Evolutionary conservation across 2,113 vertebrate genomes (phyloP).

Genomic region (human): DNA sequence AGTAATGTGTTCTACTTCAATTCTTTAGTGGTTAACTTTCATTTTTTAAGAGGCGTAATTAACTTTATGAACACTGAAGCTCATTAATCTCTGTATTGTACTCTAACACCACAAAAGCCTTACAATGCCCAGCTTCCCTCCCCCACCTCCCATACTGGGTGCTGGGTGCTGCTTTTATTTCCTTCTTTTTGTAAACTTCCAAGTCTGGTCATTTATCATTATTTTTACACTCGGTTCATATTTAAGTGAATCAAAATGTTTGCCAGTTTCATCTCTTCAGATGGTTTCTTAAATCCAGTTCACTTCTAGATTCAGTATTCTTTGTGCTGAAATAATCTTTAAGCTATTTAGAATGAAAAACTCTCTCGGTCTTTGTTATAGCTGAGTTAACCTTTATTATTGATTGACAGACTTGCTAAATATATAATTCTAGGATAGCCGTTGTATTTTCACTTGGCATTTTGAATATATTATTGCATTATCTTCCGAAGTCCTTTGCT

Average conservation of each 20-base stretch:
- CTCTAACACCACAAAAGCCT: not conserved
- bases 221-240: constrained; percentile 14
- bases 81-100: not conserved
- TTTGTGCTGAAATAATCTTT: constrained; percentile 1
- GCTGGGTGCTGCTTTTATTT: not conserved
- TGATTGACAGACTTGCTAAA: constrained; percentile 39
- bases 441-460: constrained; percentile 34
- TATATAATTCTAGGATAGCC: constrained; percentile 30
- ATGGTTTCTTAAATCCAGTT: not conserved
- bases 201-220: not conserved
- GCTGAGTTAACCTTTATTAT: constrained; percentile 1
- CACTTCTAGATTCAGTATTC: not conserved
- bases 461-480: constrained; percentile 15
- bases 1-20: not conserved
- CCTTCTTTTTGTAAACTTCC: not conserved
- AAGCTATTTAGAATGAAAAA: not conserved
- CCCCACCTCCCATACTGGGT: not conserved
- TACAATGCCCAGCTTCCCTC: not conserved
- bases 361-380: not conserved
- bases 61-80: not conserved
- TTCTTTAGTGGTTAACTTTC: not conserved
- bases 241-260: constrained; percentile 2
- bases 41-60: not conserved
- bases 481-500: constrained; percentile 11
- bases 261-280: not conserved